These are phyloP conservation scores for Eilema griseolum DNA, from an alignment of 2,888 invertebrate genomes.

Conservation along the genomic window DNA sequence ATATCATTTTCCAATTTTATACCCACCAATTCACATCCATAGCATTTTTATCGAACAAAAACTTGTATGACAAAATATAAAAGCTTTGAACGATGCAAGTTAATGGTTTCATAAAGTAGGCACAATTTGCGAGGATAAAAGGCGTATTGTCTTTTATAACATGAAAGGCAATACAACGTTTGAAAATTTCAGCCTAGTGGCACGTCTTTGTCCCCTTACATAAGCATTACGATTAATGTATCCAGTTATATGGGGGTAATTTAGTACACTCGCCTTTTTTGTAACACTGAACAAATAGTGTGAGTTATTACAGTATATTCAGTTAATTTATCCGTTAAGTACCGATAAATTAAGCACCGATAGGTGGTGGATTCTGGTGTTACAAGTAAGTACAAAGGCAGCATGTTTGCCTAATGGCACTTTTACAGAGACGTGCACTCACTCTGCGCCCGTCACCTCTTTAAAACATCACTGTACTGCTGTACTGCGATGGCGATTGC, in stretches of 20 bases:
- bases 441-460: no score
- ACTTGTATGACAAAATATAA: constrained; percentile 52
- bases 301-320: no score
- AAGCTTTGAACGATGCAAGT: constrained; percentile 63
- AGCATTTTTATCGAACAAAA: constrained; percentile 41
- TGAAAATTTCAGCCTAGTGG: constrained; percentile 26
- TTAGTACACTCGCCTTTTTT: constrained; percentile 6
- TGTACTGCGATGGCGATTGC: no score
- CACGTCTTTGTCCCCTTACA: constrained; percentile 23
- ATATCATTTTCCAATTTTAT: constrained; percentile 15
- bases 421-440: no score
- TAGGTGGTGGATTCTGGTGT: no score
- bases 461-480: no score
- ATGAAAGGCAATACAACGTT: constrained; percentile 20
- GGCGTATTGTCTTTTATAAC: constrained; percentile 57
- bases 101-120: constrained; percentile 62
- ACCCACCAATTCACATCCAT: constrained; percentile 27
- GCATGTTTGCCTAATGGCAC: no score
- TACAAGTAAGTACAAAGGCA: no score
- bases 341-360: no score
- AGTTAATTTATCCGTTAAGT: no score
- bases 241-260: constrained; percentile 16
- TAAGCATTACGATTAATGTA: constrained; percentile 11
- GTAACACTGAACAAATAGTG: not conserved
- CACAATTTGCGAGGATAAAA: constrained; percentile 63